Base-by-base conservation (phyloP, 2,888 invertebrate genomes). In the Campopleginae sp. region DNA sequence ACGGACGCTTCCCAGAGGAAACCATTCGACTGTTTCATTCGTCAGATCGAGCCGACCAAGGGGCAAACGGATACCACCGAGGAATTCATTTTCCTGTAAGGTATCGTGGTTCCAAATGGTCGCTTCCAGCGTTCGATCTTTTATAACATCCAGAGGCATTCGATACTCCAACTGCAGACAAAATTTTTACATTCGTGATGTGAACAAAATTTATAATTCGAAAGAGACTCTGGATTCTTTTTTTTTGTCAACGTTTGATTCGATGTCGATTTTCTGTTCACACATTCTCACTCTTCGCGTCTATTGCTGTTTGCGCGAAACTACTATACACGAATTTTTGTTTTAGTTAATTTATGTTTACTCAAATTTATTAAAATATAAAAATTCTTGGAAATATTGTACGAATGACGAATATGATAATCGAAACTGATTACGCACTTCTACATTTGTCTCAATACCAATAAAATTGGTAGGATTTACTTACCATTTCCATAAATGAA, bases 401-500 rank as follows among this genome's bases (percentile, higher is more conserved):
- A 51, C 51, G 51, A 51, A 51, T 19, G 51, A 51, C 8, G 7
- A 51, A 19, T 2, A 19, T 19, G 19, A 51, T 51, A 19, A 51
- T 19, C 51, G 6, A 6, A 51, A 51, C 51, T 8, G 51, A 51
- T 51, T 51, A 19, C 19, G 19, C 23, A 54, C 54, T 54, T 54
- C 12, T 4, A 63, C 63, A n/a, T 38, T 38, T 14, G 33, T 38
- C 8, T 33, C 5, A n/a, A 31, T 63, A 3, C 61, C 42, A 74
- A 31, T 61, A 38, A 68, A 63, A 63, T 27, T 76, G 75, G 58
- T 46, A 76, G 54, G 66, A 77, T 82, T 87, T 94, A 98, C 98
- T 87, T 94, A 98, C 98, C 97, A 98, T 98, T 95, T 99, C 98
- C 98, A 99, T 99, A 94, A 98, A 99, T 23, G 98, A 98, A 0